These are phyloP conservation scores for Drosophila navojoa DNA, from an alignment of 1,140 invertebrate genomes.

Conservation along the genomic window DNA sequence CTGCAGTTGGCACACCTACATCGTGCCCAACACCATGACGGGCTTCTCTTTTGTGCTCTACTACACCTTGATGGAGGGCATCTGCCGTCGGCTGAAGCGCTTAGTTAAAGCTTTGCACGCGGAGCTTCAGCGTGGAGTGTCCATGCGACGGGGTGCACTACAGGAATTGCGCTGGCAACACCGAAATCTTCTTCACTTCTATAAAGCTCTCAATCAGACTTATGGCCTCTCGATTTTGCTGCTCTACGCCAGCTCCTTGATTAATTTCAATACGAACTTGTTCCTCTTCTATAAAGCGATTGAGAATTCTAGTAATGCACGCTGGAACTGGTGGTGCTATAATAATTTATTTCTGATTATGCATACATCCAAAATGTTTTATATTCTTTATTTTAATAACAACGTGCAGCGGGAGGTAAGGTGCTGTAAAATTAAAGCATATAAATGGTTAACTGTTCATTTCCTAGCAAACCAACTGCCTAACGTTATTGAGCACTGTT, in stretches of 20 bases:
- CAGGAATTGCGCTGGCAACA: constrained; percentile 52
- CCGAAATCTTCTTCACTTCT: constrained; percentile 47
- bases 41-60: constrained; percentile 56
- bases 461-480: constrained; percentile 50
- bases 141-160: constrained; percentile 4
- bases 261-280: constrained; percentile 66
- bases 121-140: constrained; percentile 7
- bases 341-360: constrained; percentile 57
- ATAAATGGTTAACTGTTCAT: background rate
- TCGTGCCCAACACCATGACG: constrained; percentile 54
- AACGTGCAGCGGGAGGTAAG: constrained; percentile 43
- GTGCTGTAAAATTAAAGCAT: background rate
- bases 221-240: constrained; percentile 60
- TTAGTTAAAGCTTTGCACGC: constrained; percentile 22
- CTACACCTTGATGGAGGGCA: constrained; percentile 44
- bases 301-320: constrained; percentile 11
- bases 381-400: constrained; percentile 63
- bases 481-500: constrained; percentile 26
- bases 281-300: constrained; percentile 67
- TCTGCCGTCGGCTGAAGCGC: constrained; percentile 25
- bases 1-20: constrained; percentile 42
- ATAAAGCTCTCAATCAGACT: constrained; percentile 47
- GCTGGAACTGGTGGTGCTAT: constrained; percentile 43
- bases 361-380: constrained; percentile 66
- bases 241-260: constrained; percentile 65